Evolutionary conservation across 2,888 invertebrate species (phyloP).

Genomic region (Noctua janthina): DNA sequence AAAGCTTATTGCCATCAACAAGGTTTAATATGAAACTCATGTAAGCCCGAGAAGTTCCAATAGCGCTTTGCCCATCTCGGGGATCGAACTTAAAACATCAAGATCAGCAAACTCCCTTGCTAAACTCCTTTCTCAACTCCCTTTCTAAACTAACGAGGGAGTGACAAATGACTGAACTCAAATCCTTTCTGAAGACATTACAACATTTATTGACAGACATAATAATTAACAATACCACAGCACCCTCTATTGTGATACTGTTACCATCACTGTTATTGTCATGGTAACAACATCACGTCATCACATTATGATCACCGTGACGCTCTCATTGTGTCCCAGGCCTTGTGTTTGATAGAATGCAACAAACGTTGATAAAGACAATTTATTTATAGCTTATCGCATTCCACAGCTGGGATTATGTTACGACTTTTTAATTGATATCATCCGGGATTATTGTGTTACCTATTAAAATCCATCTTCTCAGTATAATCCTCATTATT

Average conservation of each 20-base stretch:
- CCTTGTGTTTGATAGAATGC: slow-evolving; percentile 35
- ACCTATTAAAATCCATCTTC: slow-evolving; percentile 17
- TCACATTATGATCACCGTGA: slow-evolving; percentile 22
- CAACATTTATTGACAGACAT: not conserved
- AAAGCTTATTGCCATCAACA: not conserved
- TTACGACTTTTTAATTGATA: slow-evolving; percentile 38
- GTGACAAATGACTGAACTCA: not conserved
- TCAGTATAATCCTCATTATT: not conserved
- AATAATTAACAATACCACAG: not conserved
- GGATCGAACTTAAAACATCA: not conserved
- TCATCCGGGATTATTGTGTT: slow-evolving; percentile 37
- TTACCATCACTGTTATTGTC: not conserved
- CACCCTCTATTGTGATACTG: not conserved
- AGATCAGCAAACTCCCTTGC: not conserved
- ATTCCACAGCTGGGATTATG: slow-evolving; percentile 14
- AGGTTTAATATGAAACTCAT: not conserved
- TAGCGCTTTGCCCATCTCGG: not conserved
- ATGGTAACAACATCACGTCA: not conserved
- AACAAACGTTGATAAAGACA: slow-evolving; percentile 12
- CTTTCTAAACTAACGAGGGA: too few relatives aligned
- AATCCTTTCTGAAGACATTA: not conserved
- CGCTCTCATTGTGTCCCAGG: slow-evolving; percentile 25
- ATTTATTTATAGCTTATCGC: slow-evolving; percentile 27
- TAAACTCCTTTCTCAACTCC: too few relatives aligned
- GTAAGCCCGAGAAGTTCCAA: not conserved